Percentiles rank a stretch among this genome's conserved stretches.
Evolutionary conservation across 2,113 vertebrate species (phyloP).

Genomic region (Meriones unguiculatus): DNA sequence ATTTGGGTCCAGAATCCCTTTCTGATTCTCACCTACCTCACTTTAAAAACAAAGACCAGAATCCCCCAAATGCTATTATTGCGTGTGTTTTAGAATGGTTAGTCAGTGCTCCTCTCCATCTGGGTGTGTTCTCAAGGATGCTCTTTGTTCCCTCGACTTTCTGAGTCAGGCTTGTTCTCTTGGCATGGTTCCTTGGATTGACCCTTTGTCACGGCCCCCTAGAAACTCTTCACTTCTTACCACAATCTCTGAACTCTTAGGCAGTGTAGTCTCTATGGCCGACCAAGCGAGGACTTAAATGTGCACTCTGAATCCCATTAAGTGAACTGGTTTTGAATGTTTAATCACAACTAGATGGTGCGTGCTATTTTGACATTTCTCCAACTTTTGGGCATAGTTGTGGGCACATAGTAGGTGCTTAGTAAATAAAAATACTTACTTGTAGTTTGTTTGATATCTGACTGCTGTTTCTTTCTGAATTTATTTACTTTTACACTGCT

Average conservation of each 20-base stretch:
- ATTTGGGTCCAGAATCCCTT: not conserved
- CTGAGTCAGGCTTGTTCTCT: not conserved
- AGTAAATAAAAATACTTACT: conserved; percentile 15
- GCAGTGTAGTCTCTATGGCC: not conserved
- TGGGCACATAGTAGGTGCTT: not conserved
- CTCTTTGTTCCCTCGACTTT: not conserved
- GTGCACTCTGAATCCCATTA: not conserved
- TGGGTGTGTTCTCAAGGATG: not conserved
- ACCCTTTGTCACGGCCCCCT: not conserved
- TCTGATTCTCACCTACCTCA: not conserved
- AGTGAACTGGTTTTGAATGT: conserved; percentile 24
- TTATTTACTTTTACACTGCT: not conserved
- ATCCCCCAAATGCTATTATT: not conserved
- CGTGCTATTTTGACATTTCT: not conserved
- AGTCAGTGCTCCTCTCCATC: not conserved
- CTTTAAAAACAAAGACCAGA: not conserved
- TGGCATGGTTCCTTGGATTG: not conserved
- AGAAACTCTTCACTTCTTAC: not conserved
- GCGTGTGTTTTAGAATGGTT: not conserved
- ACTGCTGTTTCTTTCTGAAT: conserved; percentile 35
- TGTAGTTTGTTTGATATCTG: not conserved
- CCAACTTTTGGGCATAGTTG: conserved; percentile 11
- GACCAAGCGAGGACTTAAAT: not conserved
- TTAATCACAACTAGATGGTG: not conserved
- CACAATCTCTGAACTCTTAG: not conserved